Evolutionary conservation across 2,888 invertebrate genomes (phyloP).

Genomic region (Agriotes lineatus): DNA sequence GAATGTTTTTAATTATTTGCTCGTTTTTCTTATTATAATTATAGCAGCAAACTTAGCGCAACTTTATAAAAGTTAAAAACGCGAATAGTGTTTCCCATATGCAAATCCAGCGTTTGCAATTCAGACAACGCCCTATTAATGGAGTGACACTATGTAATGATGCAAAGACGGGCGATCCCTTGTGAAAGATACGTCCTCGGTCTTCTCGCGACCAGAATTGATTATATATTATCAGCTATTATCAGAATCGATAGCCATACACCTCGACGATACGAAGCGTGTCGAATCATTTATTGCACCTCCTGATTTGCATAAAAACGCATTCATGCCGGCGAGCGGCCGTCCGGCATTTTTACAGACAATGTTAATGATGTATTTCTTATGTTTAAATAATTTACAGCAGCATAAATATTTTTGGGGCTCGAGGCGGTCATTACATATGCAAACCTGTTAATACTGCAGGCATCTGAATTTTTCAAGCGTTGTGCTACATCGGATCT

Average conservation of each 20-base stretch:
- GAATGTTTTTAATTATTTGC: too few species aligned
- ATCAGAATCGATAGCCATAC: conserved; percentile 27
- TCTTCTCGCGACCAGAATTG: conserved; percentile 8
- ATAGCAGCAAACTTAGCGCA: too few species aligned
- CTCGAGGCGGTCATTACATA: conserved; percentile 53
- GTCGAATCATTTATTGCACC: conserved; percentile 37
- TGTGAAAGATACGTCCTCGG: conserved; percentile 9
- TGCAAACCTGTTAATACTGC: conserved; percentile 54
- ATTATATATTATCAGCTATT: conserved; percentile 27
- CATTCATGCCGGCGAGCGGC: conserved; percentile 28
- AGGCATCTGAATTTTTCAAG: conserved; percentile 41
- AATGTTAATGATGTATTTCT: conserved; percentile 55
- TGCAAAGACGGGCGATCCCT: conserved; percentile 1
- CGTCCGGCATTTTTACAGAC: conserved; percentile 54
- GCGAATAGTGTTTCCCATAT: too few species aligned
- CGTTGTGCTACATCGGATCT: conserved; percentile 1
- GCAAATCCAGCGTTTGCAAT: background rate
- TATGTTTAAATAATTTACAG: conserved; percentile 58
- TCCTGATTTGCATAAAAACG: conserved; percentile 45
- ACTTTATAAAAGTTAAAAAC: too few species aligned
- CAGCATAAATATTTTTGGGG: conserved; percentile 55
- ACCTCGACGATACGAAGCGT: conserved; percentile 31
- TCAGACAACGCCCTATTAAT: background rate
- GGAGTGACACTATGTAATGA: conserved; percentile 7
- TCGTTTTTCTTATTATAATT: too few species aligned